Evolutionary conservation across 2,888 invertebrate species (phyloP).

Genomic region (Nymphalis urticae): DNA sequence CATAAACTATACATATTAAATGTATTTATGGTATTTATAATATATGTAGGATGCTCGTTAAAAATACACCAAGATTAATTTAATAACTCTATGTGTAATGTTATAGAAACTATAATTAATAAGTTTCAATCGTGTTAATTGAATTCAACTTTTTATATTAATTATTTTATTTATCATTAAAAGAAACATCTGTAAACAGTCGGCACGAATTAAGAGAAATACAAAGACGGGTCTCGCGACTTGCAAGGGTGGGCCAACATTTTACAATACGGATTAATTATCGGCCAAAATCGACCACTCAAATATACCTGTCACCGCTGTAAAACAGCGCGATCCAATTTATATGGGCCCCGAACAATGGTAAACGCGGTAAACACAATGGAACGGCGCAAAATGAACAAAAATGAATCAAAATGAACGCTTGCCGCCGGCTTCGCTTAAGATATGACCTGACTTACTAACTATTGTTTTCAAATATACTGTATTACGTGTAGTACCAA

Average conservation of each 20-base stretch:
- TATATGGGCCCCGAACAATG: slow-evolving; percentile 78
- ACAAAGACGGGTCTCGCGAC: slow-evolving; percentile 5
- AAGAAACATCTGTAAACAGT: slow-evolving; percentile 7
- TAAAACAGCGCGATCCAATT: slow-evolving; percentile 74
- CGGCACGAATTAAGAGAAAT: slow-evolving; percentile 19
- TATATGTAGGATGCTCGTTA: slow-evolving; percentile 21
- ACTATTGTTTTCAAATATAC: slow-evolving; percentile 46
- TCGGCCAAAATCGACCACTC: slow-evolving; percentile 78
- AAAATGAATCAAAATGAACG: slow-evolving; percentile 49
- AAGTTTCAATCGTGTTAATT: background rate
- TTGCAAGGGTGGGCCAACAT: slow-evolving; percentile 77
- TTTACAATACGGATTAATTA: slow-evolving; percentile 81
- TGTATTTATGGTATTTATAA: slow-evolving; percentile 8
- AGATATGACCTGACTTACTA: slow-evolving; percentile 41
- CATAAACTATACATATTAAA: slow-evolving; percentile 25
- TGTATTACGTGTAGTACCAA: slow-evolving; percentile 34
- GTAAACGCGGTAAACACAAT: slow-evolving; percentile 80
- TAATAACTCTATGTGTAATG: background rate
- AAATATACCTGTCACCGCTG: slow-evolving; percentile 80
- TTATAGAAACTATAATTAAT: slow-evolving; percentile 1
- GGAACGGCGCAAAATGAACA: slow-evolving; percentile 73
- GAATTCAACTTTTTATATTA: background rate
- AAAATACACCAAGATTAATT: background rate
- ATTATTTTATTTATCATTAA: slow-evolving; percentile 4
- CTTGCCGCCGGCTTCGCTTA: slow-evolving; percentile 41